Conservation (phyloP, 2,888 invertebrate species). For the Nipponacmea schrenckii region DNA sequence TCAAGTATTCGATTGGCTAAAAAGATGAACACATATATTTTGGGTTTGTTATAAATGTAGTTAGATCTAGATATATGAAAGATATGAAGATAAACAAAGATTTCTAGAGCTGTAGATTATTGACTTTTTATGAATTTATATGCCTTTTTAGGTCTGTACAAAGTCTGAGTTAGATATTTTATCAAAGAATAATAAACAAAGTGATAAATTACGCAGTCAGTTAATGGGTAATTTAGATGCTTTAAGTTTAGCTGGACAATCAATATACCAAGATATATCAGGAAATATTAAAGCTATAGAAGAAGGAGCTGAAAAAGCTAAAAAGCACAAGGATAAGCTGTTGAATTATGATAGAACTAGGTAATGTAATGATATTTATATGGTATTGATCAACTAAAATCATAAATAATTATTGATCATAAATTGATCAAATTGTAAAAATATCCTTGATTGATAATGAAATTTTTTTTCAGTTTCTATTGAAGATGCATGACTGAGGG, state of each 20-base stretch:
- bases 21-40: background rate
- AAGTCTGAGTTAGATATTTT: conserved; percentile 78
- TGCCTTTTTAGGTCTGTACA: conserved; percentile 75
- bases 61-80: background rate
- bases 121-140: background rate
- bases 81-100: background rate
- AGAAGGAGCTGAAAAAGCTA: conserved; percentile 77
- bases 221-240: conserved; percentile 71
- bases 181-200: conserved; percentile 76
- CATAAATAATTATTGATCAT: too few relatives aligned
- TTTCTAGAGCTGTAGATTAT: background rate
- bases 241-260: conserved; percentile 10
- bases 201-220: conserved; percentile 75
- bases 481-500: too few relatives aligned
- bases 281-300: conserved; percentile 32
- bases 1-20: too few relatives aligned
- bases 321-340: conserved; percentile 82
- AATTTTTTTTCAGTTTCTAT: too few relatives aligned
- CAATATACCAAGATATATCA: conserved; percentile 24
- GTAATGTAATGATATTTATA: conserved; percentile 65
- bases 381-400: too few relatives aligned
- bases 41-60: background rate
- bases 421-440: too few relatives aligned
- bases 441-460: too few relatives aligned
- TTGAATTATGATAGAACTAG: conserved; percentile 86